A percentile compares a stretch with the other conserved stretches of the same genome.
Conservation (phyloP, 2,113 vertebrate species). For the Phycodurus eques region DNA sequence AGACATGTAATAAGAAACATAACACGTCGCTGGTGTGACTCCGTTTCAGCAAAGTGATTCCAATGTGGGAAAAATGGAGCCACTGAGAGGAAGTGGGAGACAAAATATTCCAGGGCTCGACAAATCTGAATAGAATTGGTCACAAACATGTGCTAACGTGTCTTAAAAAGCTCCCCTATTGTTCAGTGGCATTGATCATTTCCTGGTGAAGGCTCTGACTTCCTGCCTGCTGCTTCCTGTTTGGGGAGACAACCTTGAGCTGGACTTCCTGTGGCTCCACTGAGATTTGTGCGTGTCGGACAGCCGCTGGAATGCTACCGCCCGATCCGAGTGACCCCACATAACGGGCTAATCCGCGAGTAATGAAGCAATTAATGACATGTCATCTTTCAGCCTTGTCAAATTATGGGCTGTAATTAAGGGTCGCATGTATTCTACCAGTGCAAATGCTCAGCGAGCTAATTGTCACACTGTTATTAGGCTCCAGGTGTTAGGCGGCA, state of each 20-base stretch:
- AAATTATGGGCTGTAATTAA: conserved; percentile 61
- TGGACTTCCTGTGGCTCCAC: conserved; percentile 58
- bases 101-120: conserved; percentile 31
- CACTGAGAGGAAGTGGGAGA: conserved; percentile 20
- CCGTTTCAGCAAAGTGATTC: conserved; percentile 49
- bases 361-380: conserved; percentile 65
- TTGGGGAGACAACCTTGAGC: conserved; percentile 65
- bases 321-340: conserved; percentile 45
- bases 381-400: conserved; percentile 44
- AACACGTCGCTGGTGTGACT: conserved; percentile 53
- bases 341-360: conserved; percentile 50
- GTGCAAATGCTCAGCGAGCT: conserved; percentile 46
- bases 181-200: conserved; percentile 61
- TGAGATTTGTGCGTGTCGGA: conserved; percentile 20
- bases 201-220: conserved; percentile 56
- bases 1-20: conserved; percentile 60
- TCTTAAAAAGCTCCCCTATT: conserved; percentile 58
- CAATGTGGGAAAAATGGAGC: conserved; percentile 44
- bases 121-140: conserved; percentile 24
- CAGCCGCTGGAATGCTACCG: conserved; percentile 43
- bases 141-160: conserved; percentile 36
- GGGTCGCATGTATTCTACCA: conserved; percentile 53
- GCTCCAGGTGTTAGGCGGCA: conserved; percentile 4
- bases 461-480: conserved; percentile 46
- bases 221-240: conserved; percentile 76